Evolutionary conservation across 1,140 invertebrate species (phyloP).

Genomic region (Drosophila varians): DNA sequence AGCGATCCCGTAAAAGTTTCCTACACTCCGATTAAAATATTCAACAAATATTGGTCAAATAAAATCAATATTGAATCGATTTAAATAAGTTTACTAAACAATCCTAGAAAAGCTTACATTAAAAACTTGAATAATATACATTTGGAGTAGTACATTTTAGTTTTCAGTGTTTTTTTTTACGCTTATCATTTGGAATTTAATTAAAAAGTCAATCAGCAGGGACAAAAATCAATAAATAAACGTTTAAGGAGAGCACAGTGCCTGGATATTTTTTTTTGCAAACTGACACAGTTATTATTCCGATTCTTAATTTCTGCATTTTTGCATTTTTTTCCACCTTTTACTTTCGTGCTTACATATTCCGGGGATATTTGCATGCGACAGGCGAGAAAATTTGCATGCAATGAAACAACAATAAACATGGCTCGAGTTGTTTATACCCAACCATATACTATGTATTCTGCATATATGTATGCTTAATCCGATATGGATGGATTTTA

Average conservation of each 20-base stretch:
- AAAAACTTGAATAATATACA: not conserved
- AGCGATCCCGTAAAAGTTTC: constrained; percentile 4
- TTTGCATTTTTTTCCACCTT: constrained; percentile 13
- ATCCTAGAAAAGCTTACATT: too few relatives aligned
- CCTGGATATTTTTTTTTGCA: not conserved
- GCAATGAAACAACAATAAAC: constrained; percentile 42
- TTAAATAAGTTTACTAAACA: too few relatives aligned
- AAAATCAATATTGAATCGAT: not conserved
- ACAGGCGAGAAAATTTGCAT: constrained; percentile 38
- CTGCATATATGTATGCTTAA: constrained; percentile 14
- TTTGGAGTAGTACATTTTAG: not conserved
- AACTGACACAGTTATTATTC: constrained; percentile 38
- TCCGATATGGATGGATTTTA: not conserved
- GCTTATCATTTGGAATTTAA: constrained; percentile 20
- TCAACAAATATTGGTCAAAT: too few relatives aligned
- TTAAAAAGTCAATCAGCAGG: constrained; percentile 27
- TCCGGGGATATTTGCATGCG: constrained; percentile 29
- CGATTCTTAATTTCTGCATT: constrained; percentile 29
- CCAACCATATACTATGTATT: constrained; percentile 5
- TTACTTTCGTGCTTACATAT: constrained; percentile 34
- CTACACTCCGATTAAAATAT: too few relatives aligned
- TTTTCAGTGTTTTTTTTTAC: constrained; percentile 1
- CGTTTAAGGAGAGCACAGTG: constrained; percentile 10
- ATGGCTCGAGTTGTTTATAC: constrained; percentile 20
- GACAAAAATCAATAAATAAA: constrained; percentile 33